Base-by-base conservation (phyloP, 23 tunicate species). In the Corella eumyota region DNA sequence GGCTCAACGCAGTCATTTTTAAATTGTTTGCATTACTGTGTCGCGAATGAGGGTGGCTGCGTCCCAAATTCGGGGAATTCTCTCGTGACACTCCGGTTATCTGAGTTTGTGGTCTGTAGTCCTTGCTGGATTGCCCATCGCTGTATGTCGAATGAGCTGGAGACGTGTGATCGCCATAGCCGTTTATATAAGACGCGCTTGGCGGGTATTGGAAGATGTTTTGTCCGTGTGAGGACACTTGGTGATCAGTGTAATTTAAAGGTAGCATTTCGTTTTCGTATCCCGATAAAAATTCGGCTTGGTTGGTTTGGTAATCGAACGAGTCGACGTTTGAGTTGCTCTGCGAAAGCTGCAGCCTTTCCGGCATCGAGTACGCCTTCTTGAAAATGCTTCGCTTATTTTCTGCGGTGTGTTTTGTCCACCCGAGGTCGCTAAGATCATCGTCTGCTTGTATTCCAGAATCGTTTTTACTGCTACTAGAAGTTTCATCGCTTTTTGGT, bases 241-340 rank as follows among this genome's bases (percentile, higher is more conserved):
- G n/a, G n/a, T n/a, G n/a, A n/a, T n/a, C n/a, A n/a, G n/a, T n/a
- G n/a, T n/a, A n/a, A n/a, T n/a, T n/a, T n/a, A n/a, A n/a, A n/a
- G n/a, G 83, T 50, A 52, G 25, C 83, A 84, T 75, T 64, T 84
- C 94, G 25, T 62, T 50, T 45, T 84, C 94, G 57, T 84, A 84
- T 46, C 67, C 68, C 17, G 78, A 25, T 23, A 75, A 36, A 57
- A 68, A 84, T 24, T 62, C 61, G 34, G 69, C 63, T 45, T 66
- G 72, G 25, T 75, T 65, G 29, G 59, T 24, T 45, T 75, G 53
- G 49, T 56, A 75, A 45, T 75, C 82, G 47, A 75, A 75, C 4
- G 82, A 75, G 20, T 36, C 82, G 54, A 58, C 36, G 20, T 36
- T 66, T 17, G 71, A 63, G 26, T 64, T 29, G 35, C 48, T 52